Conservation (phyloP, 1,140 invertebrate genomes). For the Matsumurasca onukii region DNA sequence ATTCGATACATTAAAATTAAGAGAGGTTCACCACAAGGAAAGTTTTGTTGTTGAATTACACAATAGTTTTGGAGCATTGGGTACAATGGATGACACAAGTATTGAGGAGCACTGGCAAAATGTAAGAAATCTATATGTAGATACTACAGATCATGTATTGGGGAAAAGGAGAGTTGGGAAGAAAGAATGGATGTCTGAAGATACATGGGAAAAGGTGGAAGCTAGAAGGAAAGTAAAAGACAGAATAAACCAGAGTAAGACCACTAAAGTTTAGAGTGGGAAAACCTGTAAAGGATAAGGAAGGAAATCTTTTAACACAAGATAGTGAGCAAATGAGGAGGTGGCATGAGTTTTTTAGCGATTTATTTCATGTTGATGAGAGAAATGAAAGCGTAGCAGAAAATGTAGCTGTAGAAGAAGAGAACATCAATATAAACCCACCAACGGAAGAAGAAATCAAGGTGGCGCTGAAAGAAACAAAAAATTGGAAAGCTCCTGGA, state of each 20-base stretch:
- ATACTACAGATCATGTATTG: conserved; percentile 19
- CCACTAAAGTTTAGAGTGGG: background rate
- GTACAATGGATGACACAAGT: conserved; percentile 8
- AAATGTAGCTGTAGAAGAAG: too few relatives aligned
- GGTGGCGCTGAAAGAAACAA: background rate
- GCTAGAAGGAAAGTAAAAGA: conserved; percentile 23
- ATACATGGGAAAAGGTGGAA: conserved; percentile 8
- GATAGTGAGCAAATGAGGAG: conserved; percentile 17
- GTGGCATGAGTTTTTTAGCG: conserved; percentile 19
- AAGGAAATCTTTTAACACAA: background rate
- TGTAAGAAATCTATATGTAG: conserved; percentile 9
- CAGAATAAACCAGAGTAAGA: background rate
- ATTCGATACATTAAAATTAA: background rate
- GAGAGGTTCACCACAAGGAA: background rate
- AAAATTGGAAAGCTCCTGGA: conserved; percentile 23
- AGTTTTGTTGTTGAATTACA: conserved; percentile 4
- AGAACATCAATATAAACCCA: too few relatives aligned
- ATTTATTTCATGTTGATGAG: conserved; percentile 16
- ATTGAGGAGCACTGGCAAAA: conserved; percentile 23
- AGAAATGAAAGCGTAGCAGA: too few relatives aligned
- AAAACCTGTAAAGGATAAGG: too few relatives aligned
- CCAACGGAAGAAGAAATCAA: background rate
- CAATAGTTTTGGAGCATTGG: conserved; percentile 13
- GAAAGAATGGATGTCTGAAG: conserved; percentile 23
- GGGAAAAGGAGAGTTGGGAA: conserved; percentile 15